Percentiles rank a stretch among this genome's conserved stretches.
Evolutionary conservation across 1,140 invertebrate genomes (phyloP).

Genomic region (Caenorhabditis inopinata): DNA sequence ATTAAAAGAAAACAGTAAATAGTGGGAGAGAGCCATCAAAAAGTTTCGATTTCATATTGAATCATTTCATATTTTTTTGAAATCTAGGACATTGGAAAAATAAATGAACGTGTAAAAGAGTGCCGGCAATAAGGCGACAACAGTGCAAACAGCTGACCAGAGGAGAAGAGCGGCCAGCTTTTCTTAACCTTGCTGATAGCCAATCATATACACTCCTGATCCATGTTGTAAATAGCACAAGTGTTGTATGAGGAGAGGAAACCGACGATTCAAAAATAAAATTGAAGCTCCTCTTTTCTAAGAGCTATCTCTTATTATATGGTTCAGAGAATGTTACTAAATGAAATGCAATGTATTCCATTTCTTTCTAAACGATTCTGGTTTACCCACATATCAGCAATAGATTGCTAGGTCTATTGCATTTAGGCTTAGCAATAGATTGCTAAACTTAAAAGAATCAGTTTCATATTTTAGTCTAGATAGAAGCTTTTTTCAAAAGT

Average conservation of each 20-base stretch:
- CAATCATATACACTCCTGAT: neutral
- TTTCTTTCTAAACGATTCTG: too few relatives aligned
- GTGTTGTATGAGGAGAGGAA: neutral
- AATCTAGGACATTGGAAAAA: neutral
- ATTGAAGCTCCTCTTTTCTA: neutral
- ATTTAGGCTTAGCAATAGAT: too few relatives aligned
- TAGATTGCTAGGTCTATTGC: too few relatives aligned
- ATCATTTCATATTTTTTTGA: neutral
- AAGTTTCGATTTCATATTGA: too few relatives aligned
- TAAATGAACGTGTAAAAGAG: conserved; percentile 17
- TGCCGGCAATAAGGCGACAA: neutral
- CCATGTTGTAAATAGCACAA: neutral
- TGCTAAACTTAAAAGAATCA: too few relatives aligned
- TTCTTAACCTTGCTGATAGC: conserved; percentile 31
- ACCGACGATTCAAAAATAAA: neutral
- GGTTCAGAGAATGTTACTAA: neutral
- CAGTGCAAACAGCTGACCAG: conserved; percentile 26
- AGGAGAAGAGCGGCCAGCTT: neutral
- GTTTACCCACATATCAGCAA: too few relatives aligned
- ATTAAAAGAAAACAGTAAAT: neutral
- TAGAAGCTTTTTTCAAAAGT: too few relatives aligned
- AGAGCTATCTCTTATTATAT: neutral
- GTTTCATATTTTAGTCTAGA: too few relatives aligned
- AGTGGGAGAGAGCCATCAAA: neutral
- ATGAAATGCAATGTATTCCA: too few relatives aligned